These are phyloP conservation scores for Leptinotarsa peninsularis DNA, from an alignment of 2,888 invertebrate genomes.

Conservation along the genomic window DNA sequence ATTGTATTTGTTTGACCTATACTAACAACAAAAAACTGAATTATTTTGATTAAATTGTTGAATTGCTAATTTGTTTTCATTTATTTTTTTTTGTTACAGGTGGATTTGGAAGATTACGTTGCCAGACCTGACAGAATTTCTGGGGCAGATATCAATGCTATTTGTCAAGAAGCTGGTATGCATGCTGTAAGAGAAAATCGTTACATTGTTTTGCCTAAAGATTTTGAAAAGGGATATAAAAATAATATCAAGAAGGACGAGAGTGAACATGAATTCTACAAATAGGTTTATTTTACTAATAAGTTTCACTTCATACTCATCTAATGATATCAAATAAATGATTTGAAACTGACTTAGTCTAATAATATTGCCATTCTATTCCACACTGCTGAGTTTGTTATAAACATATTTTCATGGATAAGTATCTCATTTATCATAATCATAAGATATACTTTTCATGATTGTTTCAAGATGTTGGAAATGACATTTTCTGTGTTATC, in stretches of 20 bases:
- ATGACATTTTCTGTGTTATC: too few relatives aligned
- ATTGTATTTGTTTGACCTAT: too few relatives aligned
- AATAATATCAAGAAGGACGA: slow-evolving; percentile 99
- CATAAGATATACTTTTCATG: too few relatives aligned
- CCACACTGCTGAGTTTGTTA: too few relatives aligned
- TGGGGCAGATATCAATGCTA: slow-evolving; percentile 99
- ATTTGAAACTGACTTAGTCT: not conserved
- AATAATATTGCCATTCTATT: not conserved
- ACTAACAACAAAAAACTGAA: not conserved
- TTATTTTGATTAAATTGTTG: not conserved
- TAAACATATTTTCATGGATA: too few relatives aligned
- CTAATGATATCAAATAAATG: not conserved
- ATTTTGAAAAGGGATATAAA: slow-evolving; percentile 99
- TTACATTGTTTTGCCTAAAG: slow-evolving; percentile 98
- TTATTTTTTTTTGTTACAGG: slow-evolving; percentile 64
- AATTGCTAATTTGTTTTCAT: not conserved
- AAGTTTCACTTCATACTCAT: not conserved
- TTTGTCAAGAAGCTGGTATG: slow-evolving; percentile 99
- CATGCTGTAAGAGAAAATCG: slow-evolving; percentile 99
- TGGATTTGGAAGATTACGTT: slow-evolving; percentile 98
- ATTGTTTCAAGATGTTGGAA: too few relatives aligned
- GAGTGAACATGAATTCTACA: slow-evolving; percentile 99
- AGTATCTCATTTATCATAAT: too few relatives aligned
- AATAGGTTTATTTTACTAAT: slow-evolving; percentile 72
- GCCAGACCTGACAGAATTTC: slow-evolving; percentile 98